Evolutionary conservation across 1,140 invertebrate species (phyloP), one percentile per base, ranked within the genome.

Genomic region (Drosophila orosa): DNA sequence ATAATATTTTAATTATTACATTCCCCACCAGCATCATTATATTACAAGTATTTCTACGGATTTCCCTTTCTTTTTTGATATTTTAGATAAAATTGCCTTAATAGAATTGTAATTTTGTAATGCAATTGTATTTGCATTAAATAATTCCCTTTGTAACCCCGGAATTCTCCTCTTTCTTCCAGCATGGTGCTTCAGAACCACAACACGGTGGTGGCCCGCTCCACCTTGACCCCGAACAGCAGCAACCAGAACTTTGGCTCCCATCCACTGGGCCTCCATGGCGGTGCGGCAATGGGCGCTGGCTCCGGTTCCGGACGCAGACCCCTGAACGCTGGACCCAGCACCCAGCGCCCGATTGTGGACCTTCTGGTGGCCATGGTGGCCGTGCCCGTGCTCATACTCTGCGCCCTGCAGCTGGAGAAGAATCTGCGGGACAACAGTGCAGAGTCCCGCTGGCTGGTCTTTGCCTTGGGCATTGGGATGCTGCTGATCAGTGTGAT

Each of bases 181-280:
- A 91, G 90, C 7, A 91, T 91, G 90, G 90, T 91, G 56, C 81
- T 91, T 8, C 87, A 87, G 52, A 90, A 91, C 37, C 90, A 81
- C 59, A 91, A 90, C 45, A 91, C 81, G 17, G 82, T 91, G 22
- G 81, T 87, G 66, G 84, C 86, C 25, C 86, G 86, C 13, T 90
- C 90, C 60, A 83, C 82, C 3, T 9, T 90, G 39, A 86, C 87
- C 8, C 82, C 90, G 31, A 87, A 86, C 42, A 78, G 61, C 57
- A 91, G 84, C 74, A 91, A 42, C 67, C 85, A 83, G 42, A 91
- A 85, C 42, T 79, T 87, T n/a, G 74, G 65, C n/a, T 65, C 69
- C 10, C 72, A 72, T 35, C 39, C 72, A 9, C 10, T 33, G 65
- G 67, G 31, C 7, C 40, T 39, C 4, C 65, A 68, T 12, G 69